Conservation (phyloP, 2,797 vertebrate species). For the Gastrophryne carolinensis region DNA sequence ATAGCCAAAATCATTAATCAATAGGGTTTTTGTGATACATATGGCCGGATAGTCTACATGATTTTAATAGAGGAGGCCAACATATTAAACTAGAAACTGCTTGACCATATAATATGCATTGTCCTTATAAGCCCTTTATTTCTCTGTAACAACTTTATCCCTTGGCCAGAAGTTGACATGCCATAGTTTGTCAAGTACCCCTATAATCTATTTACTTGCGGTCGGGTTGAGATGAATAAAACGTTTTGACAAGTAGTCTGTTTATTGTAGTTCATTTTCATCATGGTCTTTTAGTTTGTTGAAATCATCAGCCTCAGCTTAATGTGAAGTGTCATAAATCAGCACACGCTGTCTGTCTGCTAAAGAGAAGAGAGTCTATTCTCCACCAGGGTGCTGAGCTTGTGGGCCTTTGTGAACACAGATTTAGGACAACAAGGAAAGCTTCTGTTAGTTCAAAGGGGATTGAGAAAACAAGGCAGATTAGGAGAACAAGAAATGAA, state of each 20-base stretch:
- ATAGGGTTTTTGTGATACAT: no score
- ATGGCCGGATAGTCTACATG: no score
- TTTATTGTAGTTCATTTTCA: constrained; percentile 43
- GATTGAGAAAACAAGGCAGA: constrained; percentile 29
- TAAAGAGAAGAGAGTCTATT: constrained; percentile 29
- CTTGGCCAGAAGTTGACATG: constrained; percentile 22
- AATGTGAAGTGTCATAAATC: constrained; percentile 51
- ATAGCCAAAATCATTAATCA: no score
- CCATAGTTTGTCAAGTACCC: constrained; percentile 43
- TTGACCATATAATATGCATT: not conserved
- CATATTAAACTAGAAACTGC: no score
- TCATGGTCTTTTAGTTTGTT: constrained; percentile 35
- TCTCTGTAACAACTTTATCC: not conserved
- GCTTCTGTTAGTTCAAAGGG: constrained; percentile 47
- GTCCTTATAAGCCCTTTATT: not conserved
- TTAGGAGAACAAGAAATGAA: constrained; percentile 29
- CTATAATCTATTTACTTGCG: constrained; percentile 52
- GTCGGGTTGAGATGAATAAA: constrained; percentile 48
- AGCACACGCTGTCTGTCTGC: constrained; percentile 34
- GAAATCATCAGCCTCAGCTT: constrained; percentile 42
- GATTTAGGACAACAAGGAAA: constrained; percentile 26
- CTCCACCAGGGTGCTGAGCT: constrained; percentile 1
- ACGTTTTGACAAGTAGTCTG: constrained; percentile 34
- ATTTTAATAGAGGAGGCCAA: no score
- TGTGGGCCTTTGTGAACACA: constrained; percentile 19